A percentile compares a stretch with the other conserved stretches of the same genome.
Evolutionary conservation across 1,140 invertebrate genomes (phyloP).

Genomic region (Drosophila kepulauana): DNA sequence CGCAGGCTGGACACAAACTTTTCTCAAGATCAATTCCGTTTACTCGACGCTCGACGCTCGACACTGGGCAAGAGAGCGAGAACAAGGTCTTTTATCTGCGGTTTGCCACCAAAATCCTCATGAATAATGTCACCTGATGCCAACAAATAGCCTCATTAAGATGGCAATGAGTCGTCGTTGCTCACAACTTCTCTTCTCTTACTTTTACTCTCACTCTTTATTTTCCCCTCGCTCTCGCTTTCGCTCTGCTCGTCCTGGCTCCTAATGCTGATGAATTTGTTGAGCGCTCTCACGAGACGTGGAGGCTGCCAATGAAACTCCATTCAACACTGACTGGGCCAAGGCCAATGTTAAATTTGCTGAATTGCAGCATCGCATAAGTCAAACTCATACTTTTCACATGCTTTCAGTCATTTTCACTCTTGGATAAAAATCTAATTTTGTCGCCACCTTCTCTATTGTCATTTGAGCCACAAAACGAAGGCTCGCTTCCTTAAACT

Average conservation of each 20-base stretch:
- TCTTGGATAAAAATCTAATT: no score
- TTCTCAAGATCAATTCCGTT: conserved; percentile 25
- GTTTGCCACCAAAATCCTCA: conserved; percentile 14
- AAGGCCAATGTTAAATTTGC: conserved; percentile 5
- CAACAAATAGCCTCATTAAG: conserved; percentile 41
- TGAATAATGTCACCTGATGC: conserved; percentile 51
- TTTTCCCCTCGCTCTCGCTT: background rate
- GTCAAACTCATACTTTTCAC: background rate
- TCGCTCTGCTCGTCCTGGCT: background rate
- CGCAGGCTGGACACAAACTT: conserved; percentile 10
- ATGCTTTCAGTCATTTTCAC: background rate
- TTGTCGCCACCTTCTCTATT: background rate
- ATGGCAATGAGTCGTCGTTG: conserved; percentile 32
- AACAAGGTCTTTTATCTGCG: background rate
- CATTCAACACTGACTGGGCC: background rate
- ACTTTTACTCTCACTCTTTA: background rate
- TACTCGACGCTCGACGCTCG: background rate
- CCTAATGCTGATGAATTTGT: conserved; percentile 24
- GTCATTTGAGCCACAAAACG: background rate
- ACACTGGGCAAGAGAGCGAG: no score
- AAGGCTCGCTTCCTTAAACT: background rate
- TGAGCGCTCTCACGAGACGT: background rate
- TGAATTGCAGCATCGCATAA: background rate
- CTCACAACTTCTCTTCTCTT: conserved; percentile 5
- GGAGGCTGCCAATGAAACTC: background rate